Conservation (phyloP, 1,140 invertebrate species). For the Chelonus insularis region DNA sequence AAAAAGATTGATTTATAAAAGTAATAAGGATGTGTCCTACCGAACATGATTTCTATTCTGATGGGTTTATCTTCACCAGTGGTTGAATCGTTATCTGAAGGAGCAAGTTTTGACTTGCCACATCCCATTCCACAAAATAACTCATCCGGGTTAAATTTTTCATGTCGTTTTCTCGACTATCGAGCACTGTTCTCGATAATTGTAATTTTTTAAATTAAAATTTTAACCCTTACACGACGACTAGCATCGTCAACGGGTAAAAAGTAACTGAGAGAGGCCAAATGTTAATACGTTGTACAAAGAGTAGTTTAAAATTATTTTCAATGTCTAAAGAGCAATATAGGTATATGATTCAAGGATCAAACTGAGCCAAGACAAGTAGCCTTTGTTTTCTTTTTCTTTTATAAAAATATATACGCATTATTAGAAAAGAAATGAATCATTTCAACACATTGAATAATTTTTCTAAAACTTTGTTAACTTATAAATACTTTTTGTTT, state of each 20-base stretch:
- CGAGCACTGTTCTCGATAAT: neutral
- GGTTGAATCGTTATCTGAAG: constrained; percentile 16
- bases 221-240: constrained; percentile 1
- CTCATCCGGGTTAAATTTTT: neutral
- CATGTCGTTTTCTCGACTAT: neutral
- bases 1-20: neutral
- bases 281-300: constrained; percentile 46
- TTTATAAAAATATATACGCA: too few relatives aligned
- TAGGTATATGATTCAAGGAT: too few relatives aligned
- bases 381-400: too few relatives aligned
- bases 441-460: too few relatives aligned
- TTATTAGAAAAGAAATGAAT: too few relatives aligned
- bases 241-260: constrained; percentile 23
- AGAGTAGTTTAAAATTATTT: constrained; percentile 51
- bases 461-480: too few relatives aligned
- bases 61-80: constrained; percentile 34
- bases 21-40: constrained; percentile 32
- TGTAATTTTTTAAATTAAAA: neutral
- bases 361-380: too few relatives aligned
- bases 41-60: constrained; percentile 43
- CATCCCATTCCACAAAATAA: constrained; percentile 48
- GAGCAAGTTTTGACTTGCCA: constrained; percentile 37
- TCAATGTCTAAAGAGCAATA: constrained; percentile 7
- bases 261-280: constrained; percentile 35
- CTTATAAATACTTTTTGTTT: too few relatives aligned